These are phyloP conservation scores for Adela reaumurella DNA, from an alignment of 2,888 invertebrate species.

Conservation along the genomic window DNA sequence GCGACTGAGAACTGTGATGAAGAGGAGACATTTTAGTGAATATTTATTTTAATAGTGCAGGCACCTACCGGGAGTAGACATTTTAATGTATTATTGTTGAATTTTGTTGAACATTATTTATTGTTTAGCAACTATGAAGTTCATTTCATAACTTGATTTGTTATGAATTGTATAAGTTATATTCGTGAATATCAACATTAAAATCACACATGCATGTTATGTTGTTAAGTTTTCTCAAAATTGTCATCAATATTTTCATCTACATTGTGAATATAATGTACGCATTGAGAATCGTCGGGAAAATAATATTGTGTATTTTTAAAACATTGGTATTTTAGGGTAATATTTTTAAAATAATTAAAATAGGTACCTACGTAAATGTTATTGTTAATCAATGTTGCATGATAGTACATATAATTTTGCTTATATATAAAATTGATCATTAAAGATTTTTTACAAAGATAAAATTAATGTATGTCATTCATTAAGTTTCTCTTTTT, in stretches of 20 bases:
- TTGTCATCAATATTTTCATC: slow-evolving; percentile 36
- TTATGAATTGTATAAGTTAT: slow-evolving; percentile 22
- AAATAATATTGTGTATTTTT: no score
- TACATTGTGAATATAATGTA: slow-evolving; percentile 47
- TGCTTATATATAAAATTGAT: no score
- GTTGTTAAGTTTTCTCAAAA: slow-evolving; percentile 13
- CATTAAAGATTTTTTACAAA: no score
- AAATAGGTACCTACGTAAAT: slow-evolving; percentile 3
- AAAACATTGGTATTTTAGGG: no score
- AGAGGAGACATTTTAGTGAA: slow-evolving; percentile 71
- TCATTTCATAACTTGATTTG: slow-evolving; percentile 14
- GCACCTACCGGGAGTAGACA: background rate
- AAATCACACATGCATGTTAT: slow-evolving; percentile 17
- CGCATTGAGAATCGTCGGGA: slow-evolving; percentile 28
- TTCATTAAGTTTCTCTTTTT: no score
- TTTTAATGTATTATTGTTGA: slow-evolving; percentile 49
- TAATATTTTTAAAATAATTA: slow-evolving; percentile 1
- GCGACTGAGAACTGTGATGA: slow-evolving; percentile 82
- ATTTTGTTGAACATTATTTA: slow-evolving; percentile 37
- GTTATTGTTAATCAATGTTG: no score
- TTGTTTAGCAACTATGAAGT: slow-evolving; percentile 23
- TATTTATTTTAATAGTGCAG: background rate
- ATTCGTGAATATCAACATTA: slow-evolving; percentile 14
- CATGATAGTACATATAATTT: background rate
- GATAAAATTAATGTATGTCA: no score